Percentiles rank a stretch among this genome's conserved stretches.
phyloP scores from a whole-genome alignment of 1,140 invertebrate genomes.

The Bombus turneri region DNA sequence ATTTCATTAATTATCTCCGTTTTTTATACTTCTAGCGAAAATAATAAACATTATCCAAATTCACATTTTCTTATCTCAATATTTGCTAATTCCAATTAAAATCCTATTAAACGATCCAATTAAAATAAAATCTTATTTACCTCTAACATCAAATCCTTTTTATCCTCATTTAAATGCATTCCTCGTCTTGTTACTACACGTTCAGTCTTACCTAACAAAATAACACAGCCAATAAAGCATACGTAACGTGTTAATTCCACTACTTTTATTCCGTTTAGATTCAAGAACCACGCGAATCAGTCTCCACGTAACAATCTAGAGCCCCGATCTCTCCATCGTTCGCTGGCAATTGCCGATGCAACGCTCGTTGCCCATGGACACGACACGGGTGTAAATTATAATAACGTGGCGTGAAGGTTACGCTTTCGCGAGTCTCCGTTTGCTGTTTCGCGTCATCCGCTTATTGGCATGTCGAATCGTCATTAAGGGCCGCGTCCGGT shows the following conservation, averaged over 20 bases:
- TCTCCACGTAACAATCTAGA: not conserved
- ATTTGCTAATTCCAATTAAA: not conserved
- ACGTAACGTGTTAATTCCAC: not conserved
- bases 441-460: slow-evolving; percentile 7
- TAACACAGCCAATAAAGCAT: not conserved
- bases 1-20: not conserved
- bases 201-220: not conserved
- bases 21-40: not conserved
- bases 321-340: not conserved
- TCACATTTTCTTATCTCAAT: not conserved
- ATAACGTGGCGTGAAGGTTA: slow-evolving; percentile 36
- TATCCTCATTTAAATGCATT: not conserved
- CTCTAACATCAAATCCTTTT: not conserved
- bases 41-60: not conserved
- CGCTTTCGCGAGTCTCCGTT: slow-evolving; percentile 17
- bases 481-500: slow-evolving; percentile 44
- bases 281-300: not conserved
- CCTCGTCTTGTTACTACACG: not conserved
- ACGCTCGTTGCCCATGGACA: slow-evolving; percentile 17
- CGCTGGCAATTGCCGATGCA: not conserved
- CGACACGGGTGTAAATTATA: slow-evolving; percentile 44
- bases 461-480: slow-evolving; percentile 65
- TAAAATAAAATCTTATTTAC: not conserved
- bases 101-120: not conserved
- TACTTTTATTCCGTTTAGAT: not conserved